Evolutionary conservation across 2,113 vertebrate genomes (phyloP).

Genomic region (Gobio gobio): DNA sequence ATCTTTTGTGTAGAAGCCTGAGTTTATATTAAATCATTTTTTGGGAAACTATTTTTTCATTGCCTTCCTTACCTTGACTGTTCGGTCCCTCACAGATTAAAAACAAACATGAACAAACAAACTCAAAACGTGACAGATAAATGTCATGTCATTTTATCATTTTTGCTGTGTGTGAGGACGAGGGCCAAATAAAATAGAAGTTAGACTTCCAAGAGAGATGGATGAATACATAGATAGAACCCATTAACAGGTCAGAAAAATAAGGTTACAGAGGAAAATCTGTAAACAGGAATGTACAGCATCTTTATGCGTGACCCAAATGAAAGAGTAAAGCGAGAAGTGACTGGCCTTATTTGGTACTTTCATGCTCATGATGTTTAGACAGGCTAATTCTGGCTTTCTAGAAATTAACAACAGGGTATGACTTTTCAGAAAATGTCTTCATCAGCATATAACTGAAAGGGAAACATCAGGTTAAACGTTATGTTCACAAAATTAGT

Average conservation of each 20-base stretch:
- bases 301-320: neutral
- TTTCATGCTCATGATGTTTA: constrained; percentile 3
- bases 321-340: neutral
- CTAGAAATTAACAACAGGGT: constrained; percentile 7
- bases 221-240: neutral
- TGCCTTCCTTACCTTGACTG: too few relatives aligned
- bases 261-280: neutral
- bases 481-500: constrained; percentile 12
- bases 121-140: too few relatives aligned
- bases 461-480: neutral
- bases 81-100: too few relatives aligned
- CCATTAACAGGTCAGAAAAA: neutral
- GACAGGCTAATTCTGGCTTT: constrained; percentile 29
- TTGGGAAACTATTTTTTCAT: too few relatives aligned
- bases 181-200: neutral
- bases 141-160: too few relatives aligned
- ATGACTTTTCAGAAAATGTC: constrained; percentile 7
- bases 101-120: too few relatives aligned
- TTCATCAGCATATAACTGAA: neutral
- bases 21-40: too few relatives aligned
- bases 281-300: constrained; percentile 12
- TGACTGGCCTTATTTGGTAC: constrained; percentile 5
- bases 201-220: neutral
- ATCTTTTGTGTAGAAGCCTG: too few relatives aligned
- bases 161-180: too few relatives aligned